Conservation (phyloP, 2,113 vertebrate species). For the Mustelus asterias region DNA sequence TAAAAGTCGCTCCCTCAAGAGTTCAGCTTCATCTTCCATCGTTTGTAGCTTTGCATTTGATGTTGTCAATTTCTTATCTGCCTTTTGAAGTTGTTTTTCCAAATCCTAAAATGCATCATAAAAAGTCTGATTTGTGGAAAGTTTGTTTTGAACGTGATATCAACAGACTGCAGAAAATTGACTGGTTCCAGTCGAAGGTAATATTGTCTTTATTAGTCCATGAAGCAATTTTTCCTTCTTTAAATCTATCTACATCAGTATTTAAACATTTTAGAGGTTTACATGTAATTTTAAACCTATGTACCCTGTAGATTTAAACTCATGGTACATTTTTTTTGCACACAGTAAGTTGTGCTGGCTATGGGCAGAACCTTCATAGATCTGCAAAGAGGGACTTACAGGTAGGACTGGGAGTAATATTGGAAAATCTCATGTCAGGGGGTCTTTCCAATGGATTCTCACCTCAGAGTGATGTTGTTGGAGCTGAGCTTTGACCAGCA, state of each 20-base stretch:
- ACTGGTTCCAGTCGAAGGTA: neutral
- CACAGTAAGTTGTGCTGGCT: neutral
- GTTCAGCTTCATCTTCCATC: slow-evolving; percentile 67
- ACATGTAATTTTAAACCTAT: neutral
- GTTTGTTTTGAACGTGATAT: neutral
- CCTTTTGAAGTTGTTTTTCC: slow-evolving; percentile 69
- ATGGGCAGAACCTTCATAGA: neutral
- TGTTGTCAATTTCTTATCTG: slow-evolving; percentile 60
- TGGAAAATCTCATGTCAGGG: too few species aligned
- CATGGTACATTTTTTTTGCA: neutral
- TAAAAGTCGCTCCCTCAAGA: slow-evolving; percentile 70
- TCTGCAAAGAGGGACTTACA: neutral
- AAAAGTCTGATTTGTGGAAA: neutral
- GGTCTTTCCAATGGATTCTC: too few species aligned
- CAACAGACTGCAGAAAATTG: neutral
- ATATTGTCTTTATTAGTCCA: neutral
- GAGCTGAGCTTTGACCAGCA: too few species aligned
- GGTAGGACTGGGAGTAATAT: too few species aligned
- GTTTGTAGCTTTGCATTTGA: slow-evolving; percentile 63
- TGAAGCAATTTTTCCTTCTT: neutral
- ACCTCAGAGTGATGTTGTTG: too few species aligned
- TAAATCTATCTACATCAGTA: neutral
- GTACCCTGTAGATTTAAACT: neutral
- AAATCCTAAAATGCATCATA: slow-evolving; percentile 60
- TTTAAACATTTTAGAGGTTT: neutral